Evolutionary conservation across 30 jellyfish, hydroid and myxozoan genomes (phyloP).

Genomic region (Hydractinia echinata): DNA sequence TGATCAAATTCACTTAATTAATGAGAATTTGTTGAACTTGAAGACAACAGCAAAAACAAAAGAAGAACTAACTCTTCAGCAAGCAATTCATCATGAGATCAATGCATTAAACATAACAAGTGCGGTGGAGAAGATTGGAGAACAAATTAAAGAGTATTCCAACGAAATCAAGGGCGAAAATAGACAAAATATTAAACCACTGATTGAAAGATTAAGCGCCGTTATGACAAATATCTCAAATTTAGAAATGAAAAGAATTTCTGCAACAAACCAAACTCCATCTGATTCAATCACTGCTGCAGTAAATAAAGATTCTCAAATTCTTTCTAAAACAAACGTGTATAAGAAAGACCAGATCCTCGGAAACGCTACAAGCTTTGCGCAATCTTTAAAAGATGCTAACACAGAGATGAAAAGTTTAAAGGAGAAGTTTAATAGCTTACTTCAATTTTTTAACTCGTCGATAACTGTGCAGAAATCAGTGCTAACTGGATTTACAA

Average conservation of each 20-base stretch:
- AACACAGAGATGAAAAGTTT: neutral
- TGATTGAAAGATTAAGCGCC: constrained; percentile 20
- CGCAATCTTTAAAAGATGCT: neutral
- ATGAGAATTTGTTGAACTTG: neutral
- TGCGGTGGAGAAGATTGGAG: neutral
- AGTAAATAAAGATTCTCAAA: no score
- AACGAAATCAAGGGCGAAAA: neutral
- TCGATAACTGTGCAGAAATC: neutral
- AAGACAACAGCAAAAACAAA: neutral
- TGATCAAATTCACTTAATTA: neutral
- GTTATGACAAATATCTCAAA: constrained; percentile 11
- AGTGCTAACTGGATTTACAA: neutral
- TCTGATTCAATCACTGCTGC: neutral
- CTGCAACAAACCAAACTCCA: neutral
- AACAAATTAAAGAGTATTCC: constrained; percentile 17
- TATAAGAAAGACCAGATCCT: constrained; percentile 1
- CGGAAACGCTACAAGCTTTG: neutral
- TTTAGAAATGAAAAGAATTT: neutral
- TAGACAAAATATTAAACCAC: constrained; percentile 15
- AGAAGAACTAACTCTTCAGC: constrained; percentile 11
- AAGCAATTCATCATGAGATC: constrained; percentile 19
- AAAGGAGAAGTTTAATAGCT: neutral
- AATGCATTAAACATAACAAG: constrained; percentile 12
- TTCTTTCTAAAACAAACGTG: neutral
- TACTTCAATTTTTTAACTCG: constrained; percentile 6